Conservation (phyloP, 2,888 invertebrate species). For the Heliconius cydno region DNA sequence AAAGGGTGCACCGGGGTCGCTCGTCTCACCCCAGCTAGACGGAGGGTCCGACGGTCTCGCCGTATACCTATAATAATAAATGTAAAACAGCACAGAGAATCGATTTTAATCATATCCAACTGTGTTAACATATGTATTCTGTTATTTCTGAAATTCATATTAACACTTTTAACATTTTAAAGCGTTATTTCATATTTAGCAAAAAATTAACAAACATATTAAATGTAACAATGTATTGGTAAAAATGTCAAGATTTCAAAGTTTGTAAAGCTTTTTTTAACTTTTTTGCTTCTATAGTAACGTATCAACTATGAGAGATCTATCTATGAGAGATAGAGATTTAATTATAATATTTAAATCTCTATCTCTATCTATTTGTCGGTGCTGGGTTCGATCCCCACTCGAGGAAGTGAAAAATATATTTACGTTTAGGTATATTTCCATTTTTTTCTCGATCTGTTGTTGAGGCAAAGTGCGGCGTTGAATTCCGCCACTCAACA, state of each 20-base stretch:
- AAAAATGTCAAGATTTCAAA: neutral
- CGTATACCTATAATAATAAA: conserved; percentile 50
- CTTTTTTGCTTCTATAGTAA: neutral
- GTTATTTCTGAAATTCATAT: neutral
- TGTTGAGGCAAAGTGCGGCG: too few species aligned
- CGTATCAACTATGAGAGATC: too few species aligned
- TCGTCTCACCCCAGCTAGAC: conserved; percentile 71
- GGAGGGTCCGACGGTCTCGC: conserved; percentile 61
- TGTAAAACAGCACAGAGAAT: conserved; percentile 53
- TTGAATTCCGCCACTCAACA: neutral
- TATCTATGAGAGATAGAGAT: too few species aligned
- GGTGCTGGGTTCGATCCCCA: too few species aligned
- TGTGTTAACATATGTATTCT: conserved; percentile 31
- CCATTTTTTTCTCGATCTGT: too few species aligned
- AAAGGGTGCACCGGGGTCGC: conserved; percentile 62
- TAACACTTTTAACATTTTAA: neutral
- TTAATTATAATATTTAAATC: neutral
- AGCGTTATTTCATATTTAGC: too few species aligned
- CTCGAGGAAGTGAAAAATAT: too few species aligned
- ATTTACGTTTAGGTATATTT: too few species aligned
- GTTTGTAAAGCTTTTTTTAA: neutral
- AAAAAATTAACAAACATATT: neutral
- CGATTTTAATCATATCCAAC: conserved; percentile 50
- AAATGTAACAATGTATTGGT: too few species aligned
- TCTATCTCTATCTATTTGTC: too few species aligned